Evolutionary conservation across 2,113 vertebrate genomes (phyloP).

Genomic region (Hippoglossus stenolepis): DNA sequence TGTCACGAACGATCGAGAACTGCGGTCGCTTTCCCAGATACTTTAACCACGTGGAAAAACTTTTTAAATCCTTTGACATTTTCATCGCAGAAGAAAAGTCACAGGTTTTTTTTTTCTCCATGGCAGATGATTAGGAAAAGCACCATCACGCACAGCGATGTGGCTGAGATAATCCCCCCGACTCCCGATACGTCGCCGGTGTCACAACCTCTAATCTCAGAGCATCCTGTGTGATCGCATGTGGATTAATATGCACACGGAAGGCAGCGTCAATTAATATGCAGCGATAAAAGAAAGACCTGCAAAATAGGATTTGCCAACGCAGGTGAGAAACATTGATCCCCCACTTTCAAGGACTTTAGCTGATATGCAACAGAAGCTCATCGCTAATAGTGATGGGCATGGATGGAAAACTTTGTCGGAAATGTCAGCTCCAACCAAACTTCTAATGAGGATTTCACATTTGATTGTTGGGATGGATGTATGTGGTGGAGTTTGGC

Average conservation of each 20-base stretch:
- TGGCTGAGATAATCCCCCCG: constrained; percentile 30
- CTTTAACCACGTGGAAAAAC: constrained; percentile 1
- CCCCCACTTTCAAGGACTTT: neutral
- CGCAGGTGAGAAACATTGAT: neutral
- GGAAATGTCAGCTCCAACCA: constrained; percentile 43
- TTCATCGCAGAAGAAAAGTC: neutral
- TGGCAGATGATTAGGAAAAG: neutral
- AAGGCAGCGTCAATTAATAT: neutral
- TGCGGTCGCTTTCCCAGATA: constrained; percentile 12
- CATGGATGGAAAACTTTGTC: constrained; percentile 45
- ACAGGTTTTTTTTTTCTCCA: too few relatives aligned
- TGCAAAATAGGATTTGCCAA: neutral
- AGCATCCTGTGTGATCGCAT: constrained; percentile 19
- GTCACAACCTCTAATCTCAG: constrained; percentile 44
- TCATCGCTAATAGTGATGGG: neutral
- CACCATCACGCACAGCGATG: neutral
- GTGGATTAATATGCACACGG: constrained; percentile 31
- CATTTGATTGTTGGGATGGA: too few relatives aligned
- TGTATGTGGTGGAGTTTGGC: too few relatives aligned
- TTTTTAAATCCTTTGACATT: constrained; percentile 7
- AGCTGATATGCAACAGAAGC: neutral
- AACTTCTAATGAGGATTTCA: constrained; percentile 7
- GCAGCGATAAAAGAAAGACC: neutral
- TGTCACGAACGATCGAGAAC: constrained; percentile 31
- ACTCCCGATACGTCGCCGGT: constrained; percentile 20